phyloP scores from a whole-genome alignment of 2,888 invertebrate genomes.

The Osmoderma eremita region DNA sequence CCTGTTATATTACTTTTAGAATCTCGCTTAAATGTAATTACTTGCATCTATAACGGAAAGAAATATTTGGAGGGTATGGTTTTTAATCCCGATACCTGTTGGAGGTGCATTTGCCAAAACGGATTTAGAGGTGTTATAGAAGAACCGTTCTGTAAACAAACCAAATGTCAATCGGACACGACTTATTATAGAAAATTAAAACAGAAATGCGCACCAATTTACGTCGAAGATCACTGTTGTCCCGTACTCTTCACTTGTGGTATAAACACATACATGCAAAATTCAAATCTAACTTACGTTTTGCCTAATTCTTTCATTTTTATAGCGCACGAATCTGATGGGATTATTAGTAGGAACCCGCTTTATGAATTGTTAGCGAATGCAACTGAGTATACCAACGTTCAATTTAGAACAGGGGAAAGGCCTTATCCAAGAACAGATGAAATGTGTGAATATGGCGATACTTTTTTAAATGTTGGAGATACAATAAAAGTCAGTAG shows the following conservation, averaged over 20 bases:
- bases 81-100: constrained; percentile 45
- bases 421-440: neutral
- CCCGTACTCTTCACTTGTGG: neutral
- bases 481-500: constrained; percentile 16
- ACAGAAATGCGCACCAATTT: constrained; percentile 49
- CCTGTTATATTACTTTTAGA: constrained; percentile 25
- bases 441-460: constrained; percentile 20
- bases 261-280: too few species aligned
- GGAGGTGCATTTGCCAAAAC: constrained; percentile 46
- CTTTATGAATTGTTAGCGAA: neutral
- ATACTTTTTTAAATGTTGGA: neutral
- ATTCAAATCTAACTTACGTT: neutral
- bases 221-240: constrained; percentile 23
- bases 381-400: neutral
- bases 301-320: neutral
- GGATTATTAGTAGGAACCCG: neutral
- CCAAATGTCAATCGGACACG: constrained; percentile 45
- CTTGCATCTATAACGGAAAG: constrained; percentile 33
- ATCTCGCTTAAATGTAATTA: constrained; percentile 4
- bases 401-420: neutral
- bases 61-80: constrained; percentile 46
- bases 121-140: constrained; percentile 47
- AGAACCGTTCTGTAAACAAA: constrained; percentile 47
- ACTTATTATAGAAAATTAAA: constrained; percentile 38
- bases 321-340: neutral